Conservation (phyloP, 1,140 invertebrate species). For the Maniola jurtina region DNA sequence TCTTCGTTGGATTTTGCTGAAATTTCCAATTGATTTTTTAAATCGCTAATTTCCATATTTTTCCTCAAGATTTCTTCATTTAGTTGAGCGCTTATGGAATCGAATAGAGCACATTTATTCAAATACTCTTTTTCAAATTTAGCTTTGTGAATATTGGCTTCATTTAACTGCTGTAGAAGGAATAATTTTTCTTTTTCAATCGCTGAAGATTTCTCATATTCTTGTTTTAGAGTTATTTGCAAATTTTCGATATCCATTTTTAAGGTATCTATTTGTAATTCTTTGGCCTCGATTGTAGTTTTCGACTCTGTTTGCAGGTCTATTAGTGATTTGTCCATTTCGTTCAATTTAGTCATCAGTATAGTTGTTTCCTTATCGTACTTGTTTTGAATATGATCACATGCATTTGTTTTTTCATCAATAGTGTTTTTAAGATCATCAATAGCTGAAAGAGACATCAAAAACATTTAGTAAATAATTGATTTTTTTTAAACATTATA, state of each 20-base stretch:
- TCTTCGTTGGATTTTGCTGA: constrained; percentile 26
- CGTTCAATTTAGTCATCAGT: constrained; percentile 37
- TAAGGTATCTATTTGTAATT: constrained; percentile 37
- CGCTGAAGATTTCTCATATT: constrained; percentile 24
- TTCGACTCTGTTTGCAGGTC: constrained; percentile 32
- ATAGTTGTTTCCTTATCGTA: constrained; percentile 37
- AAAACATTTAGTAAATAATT: constrained; percentile 4
- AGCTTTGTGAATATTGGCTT: constrained; percentile 34
- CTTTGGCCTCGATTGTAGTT: constrained; percentile 32
- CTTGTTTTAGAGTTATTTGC: constrained; percentile 17
- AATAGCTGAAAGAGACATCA: constrained; percentile 30
- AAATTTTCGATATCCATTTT: constrained; percentile 34
- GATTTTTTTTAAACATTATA: no score
- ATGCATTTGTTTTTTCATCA: constrained; percentile 28
- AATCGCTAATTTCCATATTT: constrained; percentile 21
- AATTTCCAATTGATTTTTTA: constrained; percentile 22
- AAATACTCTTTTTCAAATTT: constrained; percentile 43
- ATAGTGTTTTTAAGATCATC: constrained; percentile 32
- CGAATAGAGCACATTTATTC: constrained; percentile 35
- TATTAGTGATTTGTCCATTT: constrained; percentile 39
- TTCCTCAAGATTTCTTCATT: constrained; percentile 34
- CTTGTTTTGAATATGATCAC: constrained; percentile 30
- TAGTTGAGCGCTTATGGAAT: constrained; percentile 26
- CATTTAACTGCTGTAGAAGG: constrained; percentile 31
- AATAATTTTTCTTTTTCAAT: constrained; percentile 35